Conservation (phyloP, 2,888 invertebrate genomes). For the Plutella xylostella region DNA sequence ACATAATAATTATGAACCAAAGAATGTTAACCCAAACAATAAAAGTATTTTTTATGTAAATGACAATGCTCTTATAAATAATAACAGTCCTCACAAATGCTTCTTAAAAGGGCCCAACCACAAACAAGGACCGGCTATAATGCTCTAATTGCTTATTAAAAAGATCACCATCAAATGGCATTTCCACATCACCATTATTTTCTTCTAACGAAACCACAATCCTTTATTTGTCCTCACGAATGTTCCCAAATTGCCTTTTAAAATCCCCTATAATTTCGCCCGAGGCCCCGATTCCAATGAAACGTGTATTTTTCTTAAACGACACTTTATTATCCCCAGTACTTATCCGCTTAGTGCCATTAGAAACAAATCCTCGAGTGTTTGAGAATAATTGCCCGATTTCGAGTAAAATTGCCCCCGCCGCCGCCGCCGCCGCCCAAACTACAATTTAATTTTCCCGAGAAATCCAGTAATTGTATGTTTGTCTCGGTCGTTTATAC, state of each 20-base stretch:
- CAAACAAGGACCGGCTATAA: no score
- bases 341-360: slow-evolving; percentile 60
- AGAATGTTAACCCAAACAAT: no score
- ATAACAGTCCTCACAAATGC: no score
- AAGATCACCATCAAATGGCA: no score
- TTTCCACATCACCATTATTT: background rate
- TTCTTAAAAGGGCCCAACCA: no score
- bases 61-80: no score
- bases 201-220: background rate
- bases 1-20: no score
- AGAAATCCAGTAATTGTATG: slow-evolving; percentile 51
- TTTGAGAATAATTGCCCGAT: slow-evolving; percentile 36
- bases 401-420: slow-evolving; percentile 50
- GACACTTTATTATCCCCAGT: slow-evolving; percentile 60
- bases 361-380: slow-evolving; percentile 44
- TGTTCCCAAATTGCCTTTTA: slow-evolving; percentile 27
- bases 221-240: slow-evolving; percentile 6
- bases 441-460: slow-evolving; percentile 57
- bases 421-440: slow-evolving; percentile 38
- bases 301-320: slow-evolving; percentile 62
- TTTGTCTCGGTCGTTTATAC: slow-evolving; percentile 43
- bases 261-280: slow-evolving; percentile 37
- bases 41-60: no score
- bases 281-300: slow-evolving; percentile 26
- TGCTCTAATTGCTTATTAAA: no score